These are phyloP conservation scores for Misgurnus mizolepis DNA, from an alignment of 2,113 vertebrate genomes.

Conservation along the genomic window DNA sequence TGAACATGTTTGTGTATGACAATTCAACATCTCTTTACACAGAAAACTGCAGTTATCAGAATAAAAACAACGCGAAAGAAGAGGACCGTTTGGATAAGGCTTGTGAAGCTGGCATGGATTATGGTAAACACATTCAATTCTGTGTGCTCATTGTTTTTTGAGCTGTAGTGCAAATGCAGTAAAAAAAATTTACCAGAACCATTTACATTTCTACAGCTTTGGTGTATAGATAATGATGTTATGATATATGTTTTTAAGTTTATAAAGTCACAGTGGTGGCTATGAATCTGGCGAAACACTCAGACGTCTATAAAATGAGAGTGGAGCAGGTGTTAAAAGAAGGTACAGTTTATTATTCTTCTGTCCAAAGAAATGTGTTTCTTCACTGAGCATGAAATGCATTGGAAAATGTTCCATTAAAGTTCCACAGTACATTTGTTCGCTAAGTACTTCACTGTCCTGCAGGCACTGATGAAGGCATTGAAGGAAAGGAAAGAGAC, in stretches of 20 bases:
- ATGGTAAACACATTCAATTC: slow-evolving; percentile 56
- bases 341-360: slow-evolving; percentile 53
- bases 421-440: background rate
- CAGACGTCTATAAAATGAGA: slow-evolving; percentile 60
- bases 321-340: slow-evolving; percentile 63
- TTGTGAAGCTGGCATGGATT: slow-evolving; percentile 71
- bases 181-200: too few species aligned
- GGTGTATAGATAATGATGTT: background rate
- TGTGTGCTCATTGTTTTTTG: background rate
- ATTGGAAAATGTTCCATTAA: too few species aligned
- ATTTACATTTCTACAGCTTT: background rate
- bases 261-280: slow-evolving; percentile 64
- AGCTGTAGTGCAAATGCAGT: background rate
- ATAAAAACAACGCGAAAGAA: background rate
- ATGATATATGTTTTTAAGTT: slow-evolving; percentile 50
- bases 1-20: too few species aligned
- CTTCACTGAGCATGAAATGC: too few species aligned
- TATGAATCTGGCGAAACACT: background rate
- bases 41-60: slow-evolving; percentile 83
- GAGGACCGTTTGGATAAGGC: slow-evolving; percentile 58
- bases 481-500: slow-evolving; percentile 28
- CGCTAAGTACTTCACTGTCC: background rate
- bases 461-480: slow-evolving; percentile 58
- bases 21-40: background rate
- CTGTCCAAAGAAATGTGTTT: too few species aligned